Conservation (phyloP, 2,888 invertebrate genomes). For the Brassicogethes aeneus region DNA sequence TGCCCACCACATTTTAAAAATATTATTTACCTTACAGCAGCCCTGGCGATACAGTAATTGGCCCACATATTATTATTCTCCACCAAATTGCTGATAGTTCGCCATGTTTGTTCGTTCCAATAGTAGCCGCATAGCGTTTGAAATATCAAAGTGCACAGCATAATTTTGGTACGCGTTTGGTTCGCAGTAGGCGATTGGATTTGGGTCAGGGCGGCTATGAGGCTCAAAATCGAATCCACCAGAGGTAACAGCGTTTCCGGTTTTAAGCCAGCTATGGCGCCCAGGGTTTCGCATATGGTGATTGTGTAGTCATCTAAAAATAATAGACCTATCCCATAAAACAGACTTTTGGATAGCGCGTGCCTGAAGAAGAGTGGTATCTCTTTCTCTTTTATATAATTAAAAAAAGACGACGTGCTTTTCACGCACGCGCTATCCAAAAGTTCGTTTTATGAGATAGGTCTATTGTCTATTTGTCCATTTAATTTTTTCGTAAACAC, state of each 20-base stretch:
- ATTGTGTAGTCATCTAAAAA: slow-evolving; percentile 38
- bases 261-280: slow-evolving; percentile 60
- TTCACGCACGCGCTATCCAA: too few relatives aligned
- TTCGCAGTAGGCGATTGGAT: slow-evolving; percentile 23
- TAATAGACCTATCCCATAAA: too few relatives aligned
- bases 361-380: too few relatives aligned
- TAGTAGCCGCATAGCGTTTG: slow-evolving; percentile 68
- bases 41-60: slow-evolving; percentile 77
- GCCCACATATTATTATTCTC: slow-evolving; percentile 65
- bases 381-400: too few relatives aligned
- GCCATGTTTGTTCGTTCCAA: slow-evolving; percentile 52
- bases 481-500: slow-evolving; percentile 3
- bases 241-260: slow-evolving; percentile 49
- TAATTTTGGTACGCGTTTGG: slow-evolving; percentile 54
- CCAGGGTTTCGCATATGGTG: slow-evolving; percentile 63
- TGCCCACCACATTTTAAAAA: too few relatives aligned
- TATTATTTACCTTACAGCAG: too few relatives aligned
- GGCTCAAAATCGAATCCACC: slow-evolving; percentile 46
- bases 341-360: too few relatives aligned
- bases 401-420: too few relatives aligned
- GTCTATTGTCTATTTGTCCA: slow-evolving; percentile 1
- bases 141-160: slow-evolving; percentile 74
- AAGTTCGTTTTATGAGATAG: too few relatives aligned
- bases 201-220: slow-evolving; percentile 37
- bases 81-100: slow-evolving; percentile 47